These are phyloP conservation scores for Zeus faber DNA, from an alignment of 2,113 vertebrate species.

Conservation along the genomic window DNA sequence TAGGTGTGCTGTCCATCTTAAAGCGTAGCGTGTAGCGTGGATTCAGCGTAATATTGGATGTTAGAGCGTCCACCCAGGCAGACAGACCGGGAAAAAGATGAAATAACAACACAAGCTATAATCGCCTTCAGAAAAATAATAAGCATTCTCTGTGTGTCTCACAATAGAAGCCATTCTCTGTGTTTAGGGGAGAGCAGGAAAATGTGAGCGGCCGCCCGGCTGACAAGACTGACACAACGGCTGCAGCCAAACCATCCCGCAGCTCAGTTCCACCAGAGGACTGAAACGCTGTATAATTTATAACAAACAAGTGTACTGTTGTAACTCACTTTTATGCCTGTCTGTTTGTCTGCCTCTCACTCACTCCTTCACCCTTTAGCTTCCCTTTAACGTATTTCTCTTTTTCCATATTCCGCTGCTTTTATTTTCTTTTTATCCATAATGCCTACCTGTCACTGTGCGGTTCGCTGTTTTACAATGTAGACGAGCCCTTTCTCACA, in stretches of 20 bases:
- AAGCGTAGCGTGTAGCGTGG: too few relatives aligned
- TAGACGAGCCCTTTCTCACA: slow-evolving; percentile 36
- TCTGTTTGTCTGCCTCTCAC: neutral
- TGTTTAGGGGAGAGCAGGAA: slow-evolving; percentile 44
- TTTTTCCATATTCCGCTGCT: neutral
- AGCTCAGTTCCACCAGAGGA: slow-evolving; percentile 11
- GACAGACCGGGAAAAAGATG: slow-evolving; percentile 22
- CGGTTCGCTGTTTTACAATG: slow-evolving; percentile 29
- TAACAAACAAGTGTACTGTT: slow-evolving; percentile 23
- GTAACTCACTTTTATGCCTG: neutral
- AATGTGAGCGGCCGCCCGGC: slow-evolving; percentile 19
- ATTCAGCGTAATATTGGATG: too few relatives aligned
- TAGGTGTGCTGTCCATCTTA: neutral
- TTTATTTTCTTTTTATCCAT: neutral
- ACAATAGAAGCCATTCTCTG: slow-evolving; percentile 46
- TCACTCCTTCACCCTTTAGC: neutral
- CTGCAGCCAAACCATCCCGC: slow-evolving; percentile 27
- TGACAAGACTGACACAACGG: slow-evolving; percentile 22
- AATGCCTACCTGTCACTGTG: slow-evolving; percentile 20
- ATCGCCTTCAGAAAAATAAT: slow-evolving; percentile 53
- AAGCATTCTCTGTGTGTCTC: slow-evolving; percentile 45
- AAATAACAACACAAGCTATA: slow-evolving; percentile 51
- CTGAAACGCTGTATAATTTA: slow-evolving; percentile 20
- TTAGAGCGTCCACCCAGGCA: slow-evolving; percentile 36
- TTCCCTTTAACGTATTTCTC: neutral